A percentile compares a stretch with the other conserved stretches of the same genome.
These are phyloP conservation scores for Philereme transversata DNA, from an alignment of 2,888 invertebrate species.

Conservation along the genomic window DNA sequence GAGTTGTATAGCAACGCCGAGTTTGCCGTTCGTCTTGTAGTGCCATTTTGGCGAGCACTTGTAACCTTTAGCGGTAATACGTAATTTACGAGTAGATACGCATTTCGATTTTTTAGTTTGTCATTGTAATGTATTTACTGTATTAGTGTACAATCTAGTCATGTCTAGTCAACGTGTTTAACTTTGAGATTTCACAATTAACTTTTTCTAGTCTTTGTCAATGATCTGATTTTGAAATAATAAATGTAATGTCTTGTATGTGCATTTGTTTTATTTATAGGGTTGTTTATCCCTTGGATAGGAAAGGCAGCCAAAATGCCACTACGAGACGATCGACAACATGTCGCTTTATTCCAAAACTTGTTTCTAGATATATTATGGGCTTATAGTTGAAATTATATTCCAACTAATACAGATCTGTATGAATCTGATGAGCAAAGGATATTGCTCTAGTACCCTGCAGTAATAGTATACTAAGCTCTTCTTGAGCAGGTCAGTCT, in stretches of 20 bases:
- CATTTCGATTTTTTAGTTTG: conserved; percentile 48
- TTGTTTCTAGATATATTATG: conserved; percentile 61
- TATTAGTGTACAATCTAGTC: conserved; percentile 71
- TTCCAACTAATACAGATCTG: conserved; percentile 19
- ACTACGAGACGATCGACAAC: conserved; percentile 78
- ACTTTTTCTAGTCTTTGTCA: conserved; percentile 60
- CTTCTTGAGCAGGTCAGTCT: conserved; percentile 32
- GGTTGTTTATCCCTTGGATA: conserved; percentile 45
- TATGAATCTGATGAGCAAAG: conserved; percentile 8
- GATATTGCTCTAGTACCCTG: conserved; percentile 12
- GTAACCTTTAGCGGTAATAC: conserved; percentile 49
- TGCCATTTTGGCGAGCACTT: conserved; percentile 71
- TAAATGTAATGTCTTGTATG: conserved; percentile 65
- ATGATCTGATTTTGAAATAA: conserved; percentile 60
- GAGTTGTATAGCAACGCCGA: conserved; percentile 66
- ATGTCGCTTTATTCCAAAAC: conserved; percentile 60
- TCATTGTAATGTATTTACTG: conserved; percentile 50
- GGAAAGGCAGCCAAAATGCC: conserved; percentile 47
- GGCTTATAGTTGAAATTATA: conserved; percentile 52
- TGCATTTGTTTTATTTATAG: conserved; percentile 77
- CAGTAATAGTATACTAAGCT: conserved; percentile 11
- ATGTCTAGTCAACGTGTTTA: conserved; percentile 70
- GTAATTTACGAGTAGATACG: conserved; percentile 45
- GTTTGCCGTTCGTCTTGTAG: conserved; percentile 79
- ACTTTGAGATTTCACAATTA: conserved; percentile 42